A percentile compares a stretch with the other conserved stretches of the same genome.
Conservation (phyloP, 1,140 invertebrate genomes). For the Micrasema longulum region DNA sequence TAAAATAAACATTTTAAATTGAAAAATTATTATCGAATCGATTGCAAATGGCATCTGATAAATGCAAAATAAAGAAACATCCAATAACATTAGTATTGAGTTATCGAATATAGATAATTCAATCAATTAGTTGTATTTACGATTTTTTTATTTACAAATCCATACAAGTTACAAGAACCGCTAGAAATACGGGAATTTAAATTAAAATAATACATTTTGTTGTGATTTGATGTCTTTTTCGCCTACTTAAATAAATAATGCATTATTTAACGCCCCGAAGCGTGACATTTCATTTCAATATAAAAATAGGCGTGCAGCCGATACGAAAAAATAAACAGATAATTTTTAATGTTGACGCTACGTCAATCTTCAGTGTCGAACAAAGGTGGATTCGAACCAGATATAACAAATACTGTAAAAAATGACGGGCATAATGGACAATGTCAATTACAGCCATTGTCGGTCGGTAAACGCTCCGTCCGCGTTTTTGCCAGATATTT, state of each 20-base stretch:
- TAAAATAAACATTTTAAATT: too few species aligned
- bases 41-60: too few species aligned
- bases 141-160: too few species aligned
- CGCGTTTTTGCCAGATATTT: not conserved
- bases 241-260: not conserved
- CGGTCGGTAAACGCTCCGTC: conserved; percentile 5
- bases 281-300: not conserved
- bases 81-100: too few species aligned
- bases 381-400: not conserved
- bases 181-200: too few species aligned
- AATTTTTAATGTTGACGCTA: not conserved
- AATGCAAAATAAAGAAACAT: too few species aligned
- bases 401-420: not conserved
- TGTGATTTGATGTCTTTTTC: too few species aligned
- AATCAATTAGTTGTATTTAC: too few species aligned
- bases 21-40: too few species aligned
- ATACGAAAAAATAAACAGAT: not conserved
- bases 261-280: not conserved
- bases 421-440: conserved; percentile 3
- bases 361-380: not conserved
- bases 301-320: not conserved
- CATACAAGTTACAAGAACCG: too few species aligned
- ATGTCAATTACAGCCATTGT: conserved; percentile 2
- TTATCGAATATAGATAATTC: too few species aligned
- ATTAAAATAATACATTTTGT: too few species aligned